Percentiles rank a stretch among this genome's conserved stretches.
These are phyloP conservation scores for Aix galericulata DNA, from an alignment of 2,113 vertebrate species.

Conservation along the genomic window DNA sequence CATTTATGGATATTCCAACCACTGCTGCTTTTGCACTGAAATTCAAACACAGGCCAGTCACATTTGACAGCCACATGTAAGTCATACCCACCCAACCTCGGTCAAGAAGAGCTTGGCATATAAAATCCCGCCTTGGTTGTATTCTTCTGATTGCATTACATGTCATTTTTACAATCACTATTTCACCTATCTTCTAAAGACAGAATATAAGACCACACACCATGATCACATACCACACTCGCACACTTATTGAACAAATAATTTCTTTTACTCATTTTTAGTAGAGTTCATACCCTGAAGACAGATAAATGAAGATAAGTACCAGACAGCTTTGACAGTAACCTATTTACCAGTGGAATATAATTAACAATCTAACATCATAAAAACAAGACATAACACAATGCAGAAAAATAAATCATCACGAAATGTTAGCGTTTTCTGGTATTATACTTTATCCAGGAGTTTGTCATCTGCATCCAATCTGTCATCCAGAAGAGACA, in stretches of 20 bases:
- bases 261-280: background rate
- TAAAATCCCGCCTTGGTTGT: background rate
- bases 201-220: background rate
- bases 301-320: background rate
- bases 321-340: background rate
- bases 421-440: background rate
- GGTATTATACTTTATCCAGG: background rate
- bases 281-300: background rate
- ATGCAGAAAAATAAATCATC: background rate
- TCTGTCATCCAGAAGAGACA: background rate
- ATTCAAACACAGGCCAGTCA: background rate
- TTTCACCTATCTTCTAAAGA: background rate
- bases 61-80: background rate
- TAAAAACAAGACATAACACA: background rate
- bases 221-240: background rate
- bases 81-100: background rate
- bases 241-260: background rate
- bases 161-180: background rate
- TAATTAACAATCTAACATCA: background rate
- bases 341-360: background rate
- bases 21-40: background rate
- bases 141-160: background rate
- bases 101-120: background rate
- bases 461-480: background rate
- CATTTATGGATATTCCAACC: background rate